These are phyloP conservation scores for Amblyornis subalaris DNA, from an alignment of 2,113 vertebrate species.

Conservation along the genomic window DNA sequence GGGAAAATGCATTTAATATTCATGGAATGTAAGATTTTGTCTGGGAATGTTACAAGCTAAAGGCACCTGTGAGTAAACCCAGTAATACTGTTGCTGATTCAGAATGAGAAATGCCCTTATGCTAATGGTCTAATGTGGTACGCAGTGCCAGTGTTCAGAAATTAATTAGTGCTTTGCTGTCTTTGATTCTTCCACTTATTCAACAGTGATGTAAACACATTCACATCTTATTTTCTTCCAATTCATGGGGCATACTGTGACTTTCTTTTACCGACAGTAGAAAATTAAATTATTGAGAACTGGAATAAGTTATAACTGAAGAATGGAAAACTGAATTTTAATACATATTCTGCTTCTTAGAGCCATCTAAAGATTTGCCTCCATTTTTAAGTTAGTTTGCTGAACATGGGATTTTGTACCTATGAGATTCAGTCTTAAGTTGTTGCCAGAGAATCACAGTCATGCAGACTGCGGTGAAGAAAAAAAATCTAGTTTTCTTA, in stretches of 20 bases:
- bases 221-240: not conserved
- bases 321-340: not conserved
- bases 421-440: not conserved
- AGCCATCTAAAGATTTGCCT: not conserved
- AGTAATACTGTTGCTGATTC: not conserved
- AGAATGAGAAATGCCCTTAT: not conserved
- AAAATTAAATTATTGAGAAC: not conserved
- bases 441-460: not conserved
- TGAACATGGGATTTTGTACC: not conserved
- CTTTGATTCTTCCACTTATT: not conserved
- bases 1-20: not conserved
- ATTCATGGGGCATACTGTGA: not conserved
- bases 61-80: not conserved
- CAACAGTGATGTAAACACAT: not conserved
- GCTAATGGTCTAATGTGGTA: not conserved
- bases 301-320: not conserved
- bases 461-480: not conserved
- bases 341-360: not conserved
- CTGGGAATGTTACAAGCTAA: not conserved
- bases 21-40: not conserved
- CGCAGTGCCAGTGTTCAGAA: not conserved
- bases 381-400: not conserved
- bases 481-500: not conserved
- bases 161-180: not conserved
- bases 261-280: not conserved